A percentile compares a stretch with the other conserved stretches of the same genome.
These are phyloP conservation scores for Centruroides vittatus DNA, from an alignment of 1,140 invertebrate species.

Conservation along the genomic window DNA sequence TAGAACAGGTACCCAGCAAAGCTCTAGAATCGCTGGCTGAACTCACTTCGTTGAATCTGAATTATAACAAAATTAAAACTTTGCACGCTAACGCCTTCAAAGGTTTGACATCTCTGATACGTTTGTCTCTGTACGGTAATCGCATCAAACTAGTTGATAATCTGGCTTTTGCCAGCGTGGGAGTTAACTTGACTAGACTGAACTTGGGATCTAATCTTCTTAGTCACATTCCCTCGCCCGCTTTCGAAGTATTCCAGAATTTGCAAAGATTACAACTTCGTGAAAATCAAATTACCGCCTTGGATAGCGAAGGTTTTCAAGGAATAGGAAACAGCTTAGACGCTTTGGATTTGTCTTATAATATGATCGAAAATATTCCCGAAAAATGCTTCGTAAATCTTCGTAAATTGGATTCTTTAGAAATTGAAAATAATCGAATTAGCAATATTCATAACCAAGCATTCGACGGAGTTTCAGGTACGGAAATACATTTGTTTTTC, in stretches of 20 bases:
- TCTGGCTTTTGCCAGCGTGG: slow-evolving; percentile 12
- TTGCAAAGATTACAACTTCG: slow-evolving; percentile 15
- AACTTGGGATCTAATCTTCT: slow-evolving; percentile 19
- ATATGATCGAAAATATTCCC: no score
- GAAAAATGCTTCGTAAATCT: no score
- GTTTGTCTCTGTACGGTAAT: slow-evolving; percentile 18
- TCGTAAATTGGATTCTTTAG: no score
- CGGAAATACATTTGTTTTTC: no score
- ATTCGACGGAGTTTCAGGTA: no score
- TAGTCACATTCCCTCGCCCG: slow-evolving; percentile 5
- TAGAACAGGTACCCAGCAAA: slow-evolving; percentile 18
- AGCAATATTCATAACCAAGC: no score
- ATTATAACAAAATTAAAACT: slow-evolving; percentile 18
- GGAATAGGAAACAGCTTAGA: not conserved
- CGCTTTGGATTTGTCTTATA: no score
- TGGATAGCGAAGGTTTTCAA: slow-evolving; percentile 2
- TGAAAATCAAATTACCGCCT: slow-evolving; percentile 13
- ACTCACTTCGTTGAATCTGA: slow-evolving; percentile 19
- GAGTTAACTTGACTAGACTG: slow-evolving; percentile 15
- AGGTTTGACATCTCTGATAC: slow-evolving; percentile 14
- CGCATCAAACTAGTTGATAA: slow-evolving; percentile 13
- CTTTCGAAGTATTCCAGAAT: slow-evolving; percentile 6
- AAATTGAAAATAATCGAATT: no score
- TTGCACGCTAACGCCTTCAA: slow-evolving; percentile 17
- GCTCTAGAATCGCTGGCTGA: slow-evolving; percentile 13